These are phyloP conservation scores for Takifugu rubripes DNA, from an alignment of 2,797 vertebrate genomes.

Conservation along the genomic window DNA sequence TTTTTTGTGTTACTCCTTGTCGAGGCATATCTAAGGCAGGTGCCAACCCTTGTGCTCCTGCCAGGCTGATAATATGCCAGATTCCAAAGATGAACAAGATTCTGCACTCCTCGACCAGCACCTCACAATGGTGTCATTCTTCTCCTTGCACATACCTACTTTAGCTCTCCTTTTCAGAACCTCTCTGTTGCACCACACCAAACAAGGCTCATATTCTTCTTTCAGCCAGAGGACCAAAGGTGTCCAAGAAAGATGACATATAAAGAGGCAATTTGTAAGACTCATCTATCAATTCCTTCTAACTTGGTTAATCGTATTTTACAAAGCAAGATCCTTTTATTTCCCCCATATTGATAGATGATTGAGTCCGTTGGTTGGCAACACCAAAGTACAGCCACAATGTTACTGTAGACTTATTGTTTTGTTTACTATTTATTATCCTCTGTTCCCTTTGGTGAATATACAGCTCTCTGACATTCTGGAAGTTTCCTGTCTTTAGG, in stretches of 20 bases:
- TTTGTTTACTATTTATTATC: no score
- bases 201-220: conserved; percentile 46
- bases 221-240: conserved; percentile 19
- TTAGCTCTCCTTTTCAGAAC: conserved; percentile 51
- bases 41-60: conserved; percentile 60
- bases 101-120: conserved; percentile 60
- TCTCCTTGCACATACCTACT: conserved; percentile 60
- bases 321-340: no score
- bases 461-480: no score
- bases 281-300: no score
- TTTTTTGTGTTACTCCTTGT: conserved; percentile 52
- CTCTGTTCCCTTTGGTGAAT: no score
- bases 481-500: background rate
- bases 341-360: no score
- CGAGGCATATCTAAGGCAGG: conserved; percentile 57
- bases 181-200: conserved; percentile 55
- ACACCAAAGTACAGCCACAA: no score
- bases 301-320: no score
- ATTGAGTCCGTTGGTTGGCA: no score
- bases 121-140: conserved; percentile 67
- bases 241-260: conserved; percentile 38
- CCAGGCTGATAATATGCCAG: conserved; percentile 55
- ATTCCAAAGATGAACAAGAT: conserved; percentile 71
- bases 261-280: no score
- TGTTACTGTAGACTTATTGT: no score